Conservation (phyloP, 2,888 invertebrate species). For the Stomorhina lunata region DNA sequence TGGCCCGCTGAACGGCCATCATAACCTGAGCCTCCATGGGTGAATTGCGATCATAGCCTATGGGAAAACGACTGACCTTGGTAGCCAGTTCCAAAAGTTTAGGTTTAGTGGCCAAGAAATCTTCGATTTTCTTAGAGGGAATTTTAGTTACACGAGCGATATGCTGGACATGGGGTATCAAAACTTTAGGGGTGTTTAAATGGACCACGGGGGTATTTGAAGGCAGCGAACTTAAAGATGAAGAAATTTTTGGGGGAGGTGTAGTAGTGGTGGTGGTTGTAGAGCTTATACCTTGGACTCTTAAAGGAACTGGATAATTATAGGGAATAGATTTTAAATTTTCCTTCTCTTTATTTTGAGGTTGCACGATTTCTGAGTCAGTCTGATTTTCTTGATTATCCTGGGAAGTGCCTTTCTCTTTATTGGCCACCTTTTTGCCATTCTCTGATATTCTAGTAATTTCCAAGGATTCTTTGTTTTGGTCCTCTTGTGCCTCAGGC, state of each 20-base stretch:
- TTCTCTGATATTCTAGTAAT: conserved; percentile 37
- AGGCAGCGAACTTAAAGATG: no score
- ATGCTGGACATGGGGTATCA: conserved; percentile 70
- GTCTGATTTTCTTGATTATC: conserved; percentile 15
- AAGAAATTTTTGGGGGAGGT: conserved; percentile 15
- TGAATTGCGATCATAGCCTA: conserved; percentile 69
- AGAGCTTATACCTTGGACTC: conserved; percentile 57
- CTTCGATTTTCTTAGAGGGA: conserved; percentile 68
- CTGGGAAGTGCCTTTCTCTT: not conserved
- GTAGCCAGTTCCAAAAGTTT: conserved; percentile 73
- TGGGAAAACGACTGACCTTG: conserved; percentile 71
- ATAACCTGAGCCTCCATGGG: conserved; percentile 71
- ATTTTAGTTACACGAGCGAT: conserved; percentile 70
- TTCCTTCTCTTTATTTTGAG: not conserved
- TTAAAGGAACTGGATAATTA: conserved; percentile 74
- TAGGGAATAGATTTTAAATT: conserved; percentile 69
- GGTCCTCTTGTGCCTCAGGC: not conserved
- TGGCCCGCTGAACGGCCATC: conserved; percentile 71
- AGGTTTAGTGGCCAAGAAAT: conserved; percentile 71
- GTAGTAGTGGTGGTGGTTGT: not conserved
- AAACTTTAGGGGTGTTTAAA: conserved; percentile 71
- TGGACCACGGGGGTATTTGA: conserved; percentile 62
- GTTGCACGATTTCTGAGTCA: not conserved
- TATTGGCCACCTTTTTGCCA: conserved; percentile 28
- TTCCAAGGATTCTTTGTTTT: not conserved